Evolutionary conservation across 2,113 vertebrate species (phyloP).

Genomic region (Apodemus sylvaticus): DNA sequence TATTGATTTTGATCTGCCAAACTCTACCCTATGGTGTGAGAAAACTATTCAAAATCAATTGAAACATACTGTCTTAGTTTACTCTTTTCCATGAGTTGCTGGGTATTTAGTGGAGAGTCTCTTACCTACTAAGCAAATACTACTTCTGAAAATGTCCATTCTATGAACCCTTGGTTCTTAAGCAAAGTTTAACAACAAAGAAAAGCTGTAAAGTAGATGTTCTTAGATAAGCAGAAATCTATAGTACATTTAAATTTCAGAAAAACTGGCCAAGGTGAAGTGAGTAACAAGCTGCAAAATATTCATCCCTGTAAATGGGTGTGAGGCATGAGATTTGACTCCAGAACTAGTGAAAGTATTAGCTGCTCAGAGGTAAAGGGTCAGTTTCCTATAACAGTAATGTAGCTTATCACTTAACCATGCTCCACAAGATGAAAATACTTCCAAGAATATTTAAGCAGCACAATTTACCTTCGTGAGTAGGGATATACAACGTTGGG

Average conservation of each 20-base stretch:
- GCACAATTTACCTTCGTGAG: neutral
- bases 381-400: neutral
- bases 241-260: neutral
- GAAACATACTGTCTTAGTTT: neutral
- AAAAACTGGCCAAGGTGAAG: neutral
- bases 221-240: neutral
- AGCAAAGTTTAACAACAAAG: neutral
- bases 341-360: neutral
- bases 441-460: neutral
- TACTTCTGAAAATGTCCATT: neutral
- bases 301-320: neutral
- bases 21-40: neutral
- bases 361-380: neutral
- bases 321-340: neutral
- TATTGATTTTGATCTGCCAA: neutral
- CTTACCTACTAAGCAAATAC: neutral
- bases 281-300: neutral
- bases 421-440: neutral
- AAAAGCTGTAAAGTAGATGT: neutral
- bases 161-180: neutral
- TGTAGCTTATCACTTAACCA: neutral
- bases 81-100: neutral
- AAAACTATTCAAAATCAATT: neutral
- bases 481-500: neutral
- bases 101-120: neutral